Base-by-base conservation (phyloP, 2,113 vertebrate genomes). In the Perca flavescens region DNA sequence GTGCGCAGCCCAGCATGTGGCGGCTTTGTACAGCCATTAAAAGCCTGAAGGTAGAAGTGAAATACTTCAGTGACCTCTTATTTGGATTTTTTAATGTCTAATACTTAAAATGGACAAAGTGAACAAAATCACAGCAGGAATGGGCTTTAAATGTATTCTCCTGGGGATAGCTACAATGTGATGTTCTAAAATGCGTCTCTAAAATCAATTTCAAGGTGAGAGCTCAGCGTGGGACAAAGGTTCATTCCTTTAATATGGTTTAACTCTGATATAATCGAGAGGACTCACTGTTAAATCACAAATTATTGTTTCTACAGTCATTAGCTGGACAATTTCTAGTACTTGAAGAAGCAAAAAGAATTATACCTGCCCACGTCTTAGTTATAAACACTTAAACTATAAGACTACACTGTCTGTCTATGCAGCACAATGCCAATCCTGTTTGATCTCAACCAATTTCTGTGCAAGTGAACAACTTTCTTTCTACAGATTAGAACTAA, bases 121-220 rank as follows among this genome's bases (percentile, higher is more conserved):
- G 66, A 84, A 76, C 62, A 83, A 73, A 85, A 69, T 77, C 77
- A 62, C 83, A 88, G 79, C 62, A 77, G 81, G 75, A 62, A 34
- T 5, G 25, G 15, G 57, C 60, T 76, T 77, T 25, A 74, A 83
- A 86, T 83, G 73, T 49, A 40, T 61, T 82, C 58, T 80, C 80
- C 72, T 11, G 28, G 60, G 77, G 64, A 52, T 43, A 15, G 11
- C 19, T 52, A 61, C 60, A 68, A 66, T 79, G 73, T 85, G 40
- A 66, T 61, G 71, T 79, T 88, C 66, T 50, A 13, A 80, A 80
- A 64, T 53, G 25, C 17, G 16, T 78, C 57, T 25, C 58, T 71
- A 49, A 25, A 78, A 80, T 80, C 65, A 75, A 64, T 89, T 82
- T 86, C 80, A 77, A 82, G 71, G 80, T 49, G 62, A 80, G 70